Evolutionary conservation across 2,797 vertebrate species (phyloP).

Genomic region (Syndactyla subalaris): DNA sequence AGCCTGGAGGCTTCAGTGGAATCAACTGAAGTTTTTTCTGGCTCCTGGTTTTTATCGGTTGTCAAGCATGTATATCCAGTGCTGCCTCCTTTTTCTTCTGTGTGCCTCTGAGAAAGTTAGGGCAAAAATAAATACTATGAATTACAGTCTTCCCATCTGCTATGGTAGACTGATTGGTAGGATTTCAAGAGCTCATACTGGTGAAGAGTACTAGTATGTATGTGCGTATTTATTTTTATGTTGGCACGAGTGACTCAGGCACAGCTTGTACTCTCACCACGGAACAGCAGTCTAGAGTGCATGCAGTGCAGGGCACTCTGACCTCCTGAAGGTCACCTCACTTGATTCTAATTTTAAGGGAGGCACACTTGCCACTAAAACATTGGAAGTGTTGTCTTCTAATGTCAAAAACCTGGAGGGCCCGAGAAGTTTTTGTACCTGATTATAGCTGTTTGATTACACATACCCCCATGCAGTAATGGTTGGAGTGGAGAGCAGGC

Average conservation of each 20-base stretch:
- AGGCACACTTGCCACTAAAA: neutral
- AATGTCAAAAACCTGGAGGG: neutral
- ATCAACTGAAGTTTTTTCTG: conserved; percentile 41
- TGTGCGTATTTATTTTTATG: conserved; percentile 12
- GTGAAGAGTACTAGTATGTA: neutral
- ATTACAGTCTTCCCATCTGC: conserved; percentile 50
- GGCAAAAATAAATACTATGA: conserved; percentile 44
- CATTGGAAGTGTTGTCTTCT: neutral
- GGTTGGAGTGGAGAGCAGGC: neutral
- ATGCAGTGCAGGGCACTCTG: neutral
- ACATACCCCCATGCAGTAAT: neutral
- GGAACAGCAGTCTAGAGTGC: neutral
- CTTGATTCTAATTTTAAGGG: neutral
- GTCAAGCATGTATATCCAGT: conserved; percentile 16
- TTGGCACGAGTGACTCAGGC: conserved; percentile 17
- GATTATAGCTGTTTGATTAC: neutral
- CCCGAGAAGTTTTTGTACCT: neutral
- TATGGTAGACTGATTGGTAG: conserved; percentile 49
- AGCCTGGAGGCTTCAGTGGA: conserved; percentile 22
- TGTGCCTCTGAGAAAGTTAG: conserved; percentile 34
- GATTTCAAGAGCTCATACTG: conserved; percentile 16
- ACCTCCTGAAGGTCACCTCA: neutral
- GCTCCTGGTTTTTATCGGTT: conserved; percentile 30
- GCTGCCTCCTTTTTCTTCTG: neutral
- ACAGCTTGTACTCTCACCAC: neutral